phyloP scores from a whole-genome alignment of 2,113 vertebrate genomes.

The Phaethon lepturus region DNA sequence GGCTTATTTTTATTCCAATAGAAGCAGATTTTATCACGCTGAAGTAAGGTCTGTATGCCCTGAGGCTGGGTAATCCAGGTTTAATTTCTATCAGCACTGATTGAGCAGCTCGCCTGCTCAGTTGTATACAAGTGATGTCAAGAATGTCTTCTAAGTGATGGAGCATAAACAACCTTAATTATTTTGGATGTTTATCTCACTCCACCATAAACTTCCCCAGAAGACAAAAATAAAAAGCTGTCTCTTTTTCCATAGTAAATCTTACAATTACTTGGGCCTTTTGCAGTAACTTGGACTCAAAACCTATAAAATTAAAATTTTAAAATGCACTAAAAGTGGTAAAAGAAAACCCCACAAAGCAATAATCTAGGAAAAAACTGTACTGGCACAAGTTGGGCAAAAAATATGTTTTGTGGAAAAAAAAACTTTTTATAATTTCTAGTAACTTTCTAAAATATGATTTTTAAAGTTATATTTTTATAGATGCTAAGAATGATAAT shows the following conservation, averaged over 20 bases:
- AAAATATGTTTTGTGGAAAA: not conserved
- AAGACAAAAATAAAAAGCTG: slow-evolving; percentile 53
- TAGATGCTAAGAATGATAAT: not conserved
- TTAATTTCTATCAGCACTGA: slow-evolving; percentile 21
- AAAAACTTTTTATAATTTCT: not conserved
- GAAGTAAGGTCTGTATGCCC: not conserved
- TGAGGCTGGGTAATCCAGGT: not conserved
- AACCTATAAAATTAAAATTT: not conserved
- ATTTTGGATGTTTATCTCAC: slow-evolving; percentile 68
- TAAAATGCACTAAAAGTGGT: not conserved
- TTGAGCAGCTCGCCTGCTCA: slow-evolving; percentile 1
- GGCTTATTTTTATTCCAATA: not conserved
- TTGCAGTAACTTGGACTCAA: not conserved
- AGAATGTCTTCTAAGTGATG: slow-evolving; percentile 20
- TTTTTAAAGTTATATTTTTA: not conserved
- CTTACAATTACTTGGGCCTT: not conserved
- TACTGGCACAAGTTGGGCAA: not conserved
- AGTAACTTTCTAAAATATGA: not conserved
- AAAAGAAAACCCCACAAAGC: not conserved
- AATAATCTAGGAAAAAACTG: not conserved
- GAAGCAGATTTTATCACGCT: slow-evolving; percentile 17
- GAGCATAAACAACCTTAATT: slow-evolving; percentile 53
- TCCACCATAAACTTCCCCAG: slow-evolving; percentile 66
- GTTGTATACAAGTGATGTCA: slow-evolving; percentile 46
- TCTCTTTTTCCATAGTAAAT: slow-evolving; percentile 35